Conservation (phyloP, 2,113 vertebrate genomes). For the Cervus canadensis region DNA sequence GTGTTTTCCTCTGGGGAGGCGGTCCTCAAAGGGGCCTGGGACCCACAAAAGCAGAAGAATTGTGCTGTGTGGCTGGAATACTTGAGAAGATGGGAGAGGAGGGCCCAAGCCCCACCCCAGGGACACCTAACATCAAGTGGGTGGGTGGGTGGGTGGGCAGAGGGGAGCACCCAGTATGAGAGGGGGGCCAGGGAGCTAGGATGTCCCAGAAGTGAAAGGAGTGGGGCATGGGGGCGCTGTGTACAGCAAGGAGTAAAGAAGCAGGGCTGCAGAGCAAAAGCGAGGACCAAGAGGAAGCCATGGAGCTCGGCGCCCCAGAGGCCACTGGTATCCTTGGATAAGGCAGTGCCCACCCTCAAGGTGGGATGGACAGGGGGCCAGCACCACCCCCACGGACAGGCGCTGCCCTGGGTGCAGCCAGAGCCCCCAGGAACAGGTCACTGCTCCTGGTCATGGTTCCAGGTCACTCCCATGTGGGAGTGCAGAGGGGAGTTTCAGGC, state of each 20-base stretch:
- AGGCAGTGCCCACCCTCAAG: background rate
- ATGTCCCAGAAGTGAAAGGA: background rate
- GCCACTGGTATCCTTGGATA: background rate
- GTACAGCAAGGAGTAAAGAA: background rate
- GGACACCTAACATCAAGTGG: no score
- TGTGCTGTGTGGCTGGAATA: background rate
- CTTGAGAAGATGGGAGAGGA: background rate
- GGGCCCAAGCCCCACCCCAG: background rate
- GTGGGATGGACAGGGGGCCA: background rate
- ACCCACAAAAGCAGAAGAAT: background rate
- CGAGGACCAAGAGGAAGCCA: background rate
- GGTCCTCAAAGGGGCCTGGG: background rate
- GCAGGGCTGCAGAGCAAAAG: background rate
- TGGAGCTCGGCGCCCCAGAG: background rate
- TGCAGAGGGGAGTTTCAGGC: accelerated
- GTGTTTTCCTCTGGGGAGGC: background rate
- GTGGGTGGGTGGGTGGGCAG: background rate
- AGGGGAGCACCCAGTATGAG: background rate
- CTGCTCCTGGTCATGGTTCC: no score
- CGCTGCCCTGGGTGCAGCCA: background rate
- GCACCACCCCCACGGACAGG: background rate
- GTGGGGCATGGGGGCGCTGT: accelerated
- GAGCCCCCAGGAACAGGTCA: background rate
- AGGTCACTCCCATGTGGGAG: background rate
- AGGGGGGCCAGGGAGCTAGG: no score